These are phyloP conservation scores for Connochaetes taurinus DNA, from an alignment of 2,113 vertebrate species.

Conservation along the genomic window DNA sequence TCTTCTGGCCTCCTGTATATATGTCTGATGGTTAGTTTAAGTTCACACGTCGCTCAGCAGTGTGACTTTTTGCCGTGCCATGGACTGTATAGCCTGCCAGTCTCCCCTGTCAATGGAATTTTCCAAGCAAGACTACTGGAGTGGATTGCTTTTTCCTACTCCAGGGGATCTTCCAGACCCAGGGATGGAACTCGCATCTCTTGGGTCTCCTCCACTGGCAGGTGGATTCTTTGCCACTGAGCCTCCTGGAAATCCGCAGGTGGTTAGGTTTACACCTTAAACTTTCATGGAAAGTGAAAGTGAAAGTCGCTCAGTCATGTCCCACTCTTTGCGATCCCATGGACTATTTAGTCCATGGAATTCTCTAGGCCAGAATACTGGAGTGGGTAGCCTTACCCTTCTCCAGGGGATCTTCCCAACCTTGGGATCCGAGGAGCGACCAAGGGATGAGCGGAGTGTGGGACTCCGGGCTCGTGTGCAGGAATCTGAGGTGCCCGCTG, in stretches of 20 bases:
- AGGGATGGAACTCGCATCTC: not conserved
- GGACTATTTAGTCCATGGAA: not conserved
- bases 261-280: not conserved
- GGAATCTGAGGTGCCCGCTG: not conserved
- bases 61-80: not conserved
- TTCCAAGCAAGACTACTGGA: not conserved
- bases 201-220: not conserved
- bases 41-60: not conserved
- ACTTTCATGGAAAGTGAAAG: not conserved
- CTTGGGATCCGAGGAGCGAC: not conserved
- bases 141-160: not conserved
- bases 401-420: not conserved
- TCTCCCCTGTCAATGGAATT: not conserved
- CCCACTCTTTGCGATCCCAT: not conserved
- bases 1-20: not conserved
- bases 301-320: not conserved
- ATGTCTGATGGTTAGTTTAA: not conserved
- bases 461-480: not conserved
- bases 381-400: not conserved
- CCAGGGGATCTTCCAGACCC: not conserved
- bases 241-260: not conserved
- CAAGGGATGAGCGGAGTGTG: not conserved
- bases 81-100: not conserved
- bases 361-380: not conserved
- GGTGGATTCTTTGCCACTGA: not conserved